Conservation (phyloP, 2,113 vertebrate species). For the Aix galericulata region DNA sequence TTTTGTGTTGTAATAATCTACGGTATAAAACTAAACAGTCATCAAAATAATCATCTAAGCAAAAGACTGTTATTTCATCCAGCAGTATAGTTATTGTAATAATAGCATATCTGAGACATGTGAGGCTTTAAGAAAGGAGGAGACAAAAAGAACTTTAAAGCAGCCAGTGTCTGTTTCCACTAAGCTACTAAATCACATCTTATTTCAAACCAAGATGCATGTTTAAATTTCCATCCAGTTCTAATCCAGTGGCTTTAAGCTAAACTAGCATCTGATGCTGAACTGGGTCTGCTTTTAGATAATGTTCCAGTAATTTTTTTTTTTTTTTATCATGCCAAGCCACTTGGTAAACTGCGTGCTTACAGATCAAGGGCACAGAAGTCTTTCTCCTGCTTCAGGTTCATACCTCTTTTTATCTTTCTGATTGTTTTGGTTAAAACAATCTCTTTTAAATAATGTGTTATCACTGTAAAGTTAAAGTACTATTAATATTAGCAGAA, state of each 20-base stretch:
- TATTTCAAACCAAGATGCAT: conserved; percentile 36
- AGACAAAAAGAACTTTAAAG: conserved; percentile 33
- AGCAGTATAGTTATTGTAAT: conserved; percentile 3
- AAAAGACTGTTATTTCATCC: conserved; percentile 33
- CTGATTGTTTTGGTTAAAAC: not conserved
- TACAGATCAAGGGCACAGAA: not conserved
- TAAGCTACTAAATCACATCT: conserved; percentile 59
- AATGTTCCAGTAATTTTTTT: not conserved
- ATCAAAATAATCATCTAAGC: not conserved
- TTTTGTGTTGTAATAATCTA: not conserved
- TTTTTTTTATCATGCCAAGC: conserved; percentile 3
- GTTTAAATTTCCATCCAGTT: conserved; percentile 52
- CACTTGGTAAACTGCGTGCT: not conserved
- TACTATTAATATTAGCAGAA: not conserved
- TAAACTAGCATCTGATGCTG: conserved; percentile 32
- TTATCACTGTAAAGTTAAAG: not conserved
- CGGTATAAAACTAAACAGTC: not conserved
- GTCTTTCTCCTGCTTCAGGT: not conserved
- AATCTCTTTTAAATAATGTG: not conserved
- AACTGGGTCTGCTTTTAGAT: conserved; percentile 19
- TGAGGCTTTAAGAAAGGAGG: not conserved
- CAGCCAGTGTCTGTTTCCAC: conserved; percentile 40
- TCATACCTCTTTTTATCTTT: not conserved
- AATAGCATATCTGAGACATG: conserved; percentile 1
- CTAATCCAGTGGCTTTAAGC: conserved; percentile 40